Base-by-base conservation (phyloP, 2,888 invertebrate genomes). In the Pegoplata infirma region DNA sequence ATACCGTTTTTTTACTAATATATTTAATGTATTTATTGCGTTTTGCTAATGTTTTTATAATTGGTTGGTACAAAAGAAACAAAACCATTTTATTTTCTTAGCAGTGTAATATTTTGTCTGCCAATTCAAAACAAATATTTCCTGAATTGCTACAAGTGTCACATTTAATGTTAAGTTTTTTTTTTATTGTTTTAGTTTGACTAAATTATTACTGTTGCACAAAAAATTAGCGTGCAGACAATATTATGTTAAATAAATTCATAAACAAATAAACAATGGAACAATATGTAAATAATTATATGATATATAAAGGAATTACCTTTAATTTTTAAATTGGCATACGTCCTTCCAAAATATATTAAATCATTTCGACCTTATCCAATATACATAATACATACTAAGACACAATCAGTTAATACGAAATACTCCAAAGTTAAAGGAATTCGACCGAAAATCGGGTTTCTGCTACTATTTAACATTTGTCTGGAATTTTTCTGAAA, bases 31-130 rank as follows among this genome's bases (percentile, higher is more conserved):
- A 61, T 44, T 74, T 79, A 51, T 79, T 61, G 79, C 79, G 79
- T 79, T 79, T 71, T 44, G 49, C n/a, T 67, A 79, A 79, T 79
- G 75, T 67, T 71, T 75, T 75, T 71, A 71, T 79, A 79, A 79
- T 79, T 79, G 79, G 61, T 59, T 79, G 59, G 56, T 71, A 53
- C 59, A 51, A 58, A 72, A 61, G 46, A 40, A 64, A 49, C 14
- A 53, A 56, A 28, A 28, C 5, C n/a, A 32, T 40, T 17, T 56
- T 58, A 56, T 36, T 56, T 6, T 53, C 16, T 5, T 14, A 51
- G 28, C 17, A 53, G 55, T 56, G 23, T 63, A 73, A 59, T 55
- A 73, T 59, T 74, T 75, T 67, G 79, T 79, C 71, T 79, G 66
- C 49, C 64, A 75, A 75, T 75, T 61, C 16, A 66, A 56, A 61